phyloP scores from a whole-genome alignment of 2,797 vertebrate genomes.

The Calcarius lapponicus region DNA sequence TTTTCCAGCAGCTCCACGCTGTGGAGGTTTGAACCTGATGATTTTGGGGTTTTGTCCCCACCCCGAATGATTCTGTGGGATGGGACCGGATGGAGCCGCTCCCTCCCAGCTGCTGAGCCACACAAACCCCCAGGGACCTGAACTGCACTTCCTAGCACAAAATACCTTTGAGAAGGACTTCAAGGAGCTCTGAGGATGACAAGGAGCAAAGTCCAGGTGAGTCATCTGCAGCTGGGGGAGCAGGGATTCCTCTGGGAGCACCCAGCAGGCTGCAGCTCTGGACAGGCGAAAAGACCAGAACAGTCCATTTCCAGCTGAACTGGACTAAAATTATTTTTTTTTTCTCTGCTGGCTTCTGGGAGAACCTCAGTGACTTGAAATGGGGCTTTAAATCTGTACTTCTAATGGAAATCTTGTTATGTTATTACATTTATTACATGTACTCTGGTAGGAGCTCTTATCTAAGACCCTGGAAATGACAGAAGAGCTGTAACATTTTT shows the following conservation, averaged over 20 bases:
- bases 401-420: not conserved
- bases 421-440: accelerated
- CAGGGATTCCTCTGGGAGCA: not conserved
- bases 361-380: not conserved
- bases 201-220: not conserved
- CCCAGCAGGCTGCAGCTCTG: not conserved
- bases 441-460: not conserved
- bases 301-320: not conserved
- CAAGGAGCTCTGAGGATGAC: not conserved
- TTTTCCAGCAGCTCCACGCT: not conserved
- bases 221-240: not conserved
- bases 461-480: not conserved
- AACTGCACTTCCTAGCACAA: not conserved
- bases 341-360: not conserved
- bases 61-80: accelerated
- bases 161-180: slow-evolving; percentile 4
- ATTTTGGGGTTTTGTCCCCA: not conserved
- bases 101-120: not conserved
- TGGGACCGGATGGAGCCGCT: accelerated
- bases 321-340: not conserved
- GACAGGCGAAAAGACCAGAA: not conserved
- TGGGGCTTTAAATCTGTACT: not conserved
- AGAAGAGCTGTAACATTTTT: too few relatives aligned
- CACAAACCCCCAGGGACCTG: not conserved
- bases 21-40: not conserved